phyloP scores from a whole-genome alignment of 1,140 invertebrate genomes.

The Caenorhabditis briggsae region DNA sequence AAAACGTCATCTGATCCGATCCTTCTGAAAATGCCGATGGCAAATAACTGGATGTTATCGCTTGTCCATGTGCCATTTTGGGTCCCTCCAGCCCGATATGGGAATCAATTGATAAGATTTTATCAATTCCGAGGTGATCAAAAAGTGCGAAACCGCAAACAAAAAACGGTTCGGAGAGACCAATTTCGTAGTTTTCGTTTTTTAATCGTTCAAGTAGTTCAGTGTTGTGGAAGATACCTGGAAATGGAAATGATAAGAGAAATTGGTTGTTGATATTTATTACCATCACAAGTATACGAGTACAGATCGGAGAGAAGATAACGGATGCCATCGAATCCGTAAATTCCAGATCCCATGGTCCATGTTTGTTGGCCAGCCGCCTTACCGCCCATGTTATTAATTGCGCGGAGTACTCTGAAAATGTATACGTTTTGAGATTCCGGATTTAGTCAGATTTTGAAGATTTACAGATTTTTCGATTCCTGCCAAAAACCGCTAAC shows the following conservation, averaged over 20 bases:
- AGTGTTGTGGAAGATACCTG: constrained; percentile 8
- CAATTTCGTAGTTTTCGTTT: constrained; percentile 13
- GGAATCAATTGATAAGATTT: constrained; percentile 20
- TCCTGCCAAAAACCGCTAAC: too few species aligned
- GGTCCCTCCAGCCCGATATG: constrained; percentile 19
- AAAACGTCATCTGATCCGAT: neutral
- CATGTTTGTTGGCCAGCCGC: constrained; percentile 11
- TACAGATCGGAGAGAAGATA: constrained; percentile 10
- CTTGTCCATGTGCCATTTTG: neutral
- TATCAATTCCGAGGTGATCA: constrained; percentile 31
- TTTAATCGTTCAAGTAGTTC: constrained; percentile 25
- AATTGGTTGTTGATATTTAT: neutral
- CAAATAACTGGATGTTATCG: neutral
- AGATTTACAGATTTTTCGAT: too few species aligned
- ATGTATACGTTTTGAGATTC: neutral
- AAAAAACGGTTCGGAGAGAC: constrained; percentile 15
- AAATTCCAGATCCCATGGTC: constrained; percentile 15
- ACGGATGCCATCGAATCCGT: neutral
- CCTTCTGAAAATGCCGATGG: constrained; percentile 10
- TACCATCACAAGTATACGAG: constrained; percentile 8
- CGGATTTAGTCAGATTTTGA: too few species aligned
- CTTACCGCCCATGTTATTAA: neutral
- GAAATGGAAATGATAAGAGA: neutral
- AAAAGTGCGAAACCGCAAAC: constrained; percentile 46
- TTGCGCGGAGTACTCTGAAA: neutral